These are phyloP conservation scores for Microcebus griseorufus DNA, from an alignment of 2,113 vertebrate species.

Conservation along the genomic window DNA sequence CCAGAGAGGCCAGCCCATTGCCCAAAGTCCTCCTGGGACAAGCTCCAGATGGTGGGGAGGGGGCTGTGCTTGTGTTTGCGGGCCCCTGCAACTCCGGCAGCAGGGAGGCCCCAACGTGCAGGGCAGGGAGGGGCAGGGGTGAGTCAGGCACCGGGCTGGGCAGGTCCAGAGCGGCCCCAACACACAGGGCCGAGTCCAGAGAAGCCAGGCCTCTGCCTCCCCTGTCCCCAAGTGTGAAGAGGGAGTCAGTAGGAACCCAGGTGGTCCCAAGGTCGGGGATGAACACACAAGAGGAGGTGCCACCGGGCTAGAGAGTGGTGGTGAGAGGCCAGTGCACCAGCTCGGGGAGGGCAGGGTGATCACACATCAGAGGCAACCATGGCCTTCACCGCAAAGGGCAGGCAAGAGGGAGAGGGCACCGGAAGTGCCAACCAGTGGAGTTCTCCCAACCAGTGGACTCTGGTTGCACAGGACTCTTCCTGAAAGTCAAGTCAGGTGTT, in stretches of 20 bases:
- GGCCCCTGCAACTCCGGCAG: not conserved
- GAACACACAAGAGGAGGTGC: not conserved
- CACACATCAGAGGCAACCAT: too few relatives aligned
- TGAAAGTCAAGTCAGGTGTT: not conserved
- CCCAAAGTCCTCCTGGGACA: not conserved
- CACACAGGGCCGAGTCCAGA: too few relatives aligned
- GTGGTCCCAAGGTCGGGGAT: not conserved
- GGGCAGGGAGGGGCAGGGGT: not conserved
- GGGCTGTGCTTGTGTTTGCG: not conserved
- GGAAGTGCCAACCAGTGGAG: not conserved
- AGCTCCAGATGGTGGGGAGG: not conserved
- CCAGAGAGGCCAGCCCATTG: not conserved
- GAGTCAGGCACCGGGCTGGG: accelerated
- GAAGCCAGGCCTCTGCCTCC: not conserved
- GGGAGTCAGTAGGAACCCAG: not conserved
- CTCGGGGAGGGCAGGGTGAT: too few relatives aligned
- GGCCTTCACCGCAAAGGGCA: accelerated
- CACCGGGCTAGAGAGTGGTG: too few relatives aligned
- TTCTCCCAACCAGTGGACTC: not conserved
- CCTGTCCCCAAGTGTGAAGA: not conserved
- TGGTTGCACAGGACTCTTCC: not conserved
- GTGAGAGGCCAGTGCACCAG: not conserved
- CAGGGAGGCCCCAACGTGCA: not conserved
- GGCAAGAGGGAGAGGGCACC: not conserved
- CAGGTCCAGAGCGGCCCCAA: not conserved